Base-by-base conservation (phyloP, 2,888 invertebrate genomes). In the Mythimna impura region DNA sequence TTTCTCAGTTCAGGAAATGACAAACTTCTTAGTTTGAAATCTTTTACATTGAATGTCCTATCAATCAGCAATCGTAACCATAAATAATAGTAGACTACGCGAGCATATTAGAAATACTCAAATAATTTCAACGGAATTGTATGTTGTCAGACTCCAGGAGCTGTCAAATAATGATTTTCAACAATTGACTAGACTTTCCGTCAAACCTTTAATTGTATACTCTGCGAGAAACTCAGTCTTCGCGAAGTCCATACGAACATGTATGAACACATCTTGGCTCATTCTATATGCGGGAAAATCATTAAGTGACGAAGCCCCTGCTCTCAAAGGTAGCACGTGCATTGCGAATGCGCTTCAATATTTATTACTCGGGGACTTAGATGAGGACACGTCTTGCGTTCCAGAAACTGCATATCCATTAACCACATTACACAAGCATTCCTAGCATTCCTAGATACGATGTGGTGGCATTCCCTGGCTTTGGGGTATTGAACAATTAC, bases 301-400 rank as follows among this genome's bases (percentile, higher is more conserved):
- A 64, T 40, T 60, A 63, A n/a, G 20, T n/a, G 9, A 52, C 7
- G 17, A 55, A 20, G 67, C 54, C 22, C 34, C 47, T 20, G 25
- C 34, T 54, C 22, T 64, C 68, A 57, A 65, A 69, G 63, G 50
- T 69, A n/a, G 50, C 40, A 36, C 74, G 74, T 67, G 63, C 50
- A 57, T 62, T 52, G 43, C 34, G 43, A 64, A 64, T 76, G 54
- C 76, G 65, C 60, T 78, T 57, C 30, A 68, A 81, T 81, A 76
- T 81, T 67, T 67, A 81, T 76, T 68, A 65, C 50, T 62, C 81
- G 50, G 22, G 65, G 61, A 61, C 9, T 76, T 52, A 55, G 22
- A 68, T 61, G 43, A 50, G 30, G 40, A 63, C 67, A 43, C 30
- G n/a, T 40, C 40, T 57, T 20, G 55, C 54, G 14, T 76, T 40